Base-by-base conservation (phyloP, 2,888 invertebrate species). In the Pterostichus madidus region DNA sequence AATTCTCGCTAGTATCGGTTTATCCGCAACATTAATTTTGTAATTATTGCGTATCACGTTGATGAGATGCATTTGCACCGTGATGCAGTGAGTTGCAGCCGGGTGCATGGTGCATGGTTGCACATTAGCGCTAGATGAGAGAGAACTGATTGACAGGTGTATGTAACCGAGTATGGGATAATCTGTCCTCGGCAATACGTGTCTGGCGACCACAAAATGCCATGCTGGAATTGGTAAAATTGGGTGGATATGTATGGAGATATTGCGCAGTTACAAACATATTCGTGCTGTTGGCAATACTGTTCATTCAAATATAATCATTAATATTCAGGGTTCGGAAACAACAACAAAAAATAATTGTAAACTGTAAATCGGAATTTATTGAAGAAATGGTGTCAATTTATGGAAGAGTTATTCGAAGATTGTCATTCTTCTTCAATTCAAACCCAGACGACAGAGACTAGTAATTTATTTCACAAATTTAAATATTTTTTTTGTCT, bases 11-110 rank as follows among this genome's bases (percentile, higher is more conserved):
- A 80, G 44, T 80, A 80, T 80, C 73, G 80, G 56, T 53, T 80
- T 56, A 71, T 80, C 11, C 71, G 56, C 64, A 80, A 80, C 80
- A 80, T 80, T 80, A 80, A 80, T 80, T 80, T 71, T 31, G 80
- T 73, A 80, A 80, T 80, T 52, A 80, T 80, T 80, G 56, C 56
- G 53, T 80, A 71, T 80, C 73, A 44, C 71, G 56, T 35, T 80
- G 80, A 80, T 80, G 80, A 80, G 80, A 56, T 77, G 53, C 56
- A 44, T 7, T 17, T 64, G 64, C 7, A 64, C 17, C 2, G 17
- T 56, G 3, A 24, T 71, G 44, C 68, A 44, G 0, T 11, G 31
- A 10, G 17, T 24, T 71, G 44, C 68, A 44, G 0, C 4, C 17
- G 59, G 17, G 6, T 64, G 64, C 32, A 64, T 32, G 17, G 6